Conservation (phyloP, 2,113 vertebrate genomes). For the Ciconia stormi region DNA sequence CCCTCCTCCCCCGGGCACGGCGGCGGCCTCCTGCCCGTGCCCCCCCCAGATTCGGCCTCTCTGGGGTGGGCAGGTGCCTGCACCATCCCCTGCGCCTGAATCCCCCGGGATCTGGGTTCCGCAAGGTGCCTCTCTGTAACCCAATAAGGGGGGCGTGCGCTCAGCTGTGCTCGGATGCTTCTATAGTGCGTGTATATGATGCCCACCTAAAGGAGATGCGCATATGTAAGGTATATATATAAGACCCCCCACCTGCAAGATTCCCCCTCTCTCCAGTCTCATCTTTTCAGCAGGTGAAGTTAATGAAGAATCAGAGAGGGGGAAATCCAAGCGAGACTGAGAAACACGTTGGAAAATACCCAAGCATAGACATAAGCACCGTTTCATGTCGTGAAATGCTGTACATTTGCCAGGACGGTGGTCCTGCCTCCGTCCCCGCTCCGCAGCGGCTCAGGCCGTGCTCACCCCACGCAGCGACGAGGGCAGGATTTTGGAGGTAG, state of each 20-base stretch:
- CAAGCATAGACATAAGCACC: neutral
- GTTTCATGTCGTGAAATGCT: too few relatives aligned
- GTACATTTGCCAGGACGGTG: neutral
- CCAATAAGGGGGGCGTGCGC: too few relatives aligned
- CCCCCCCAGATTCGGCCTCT: too few relatives aligned
- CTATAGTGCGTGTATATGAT: neutral
- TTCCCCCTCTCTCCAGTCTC: neutral
- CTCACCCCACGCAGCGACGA: neutral
- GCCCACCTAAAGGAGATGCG: too few relatives aligned
- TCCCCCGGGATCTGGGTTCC: neutral
- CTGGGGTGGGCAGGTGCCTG: neutral
- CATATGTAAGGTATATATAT: too few relatives aligned
- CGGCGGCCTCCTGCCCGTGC: too few relatives aligned
- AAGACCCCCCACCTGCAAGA: rapidly evolving
- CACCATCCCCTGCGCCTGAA: neutral
- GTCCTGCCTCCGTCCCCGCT: neutral
- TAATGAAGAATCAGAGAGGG: neutral
- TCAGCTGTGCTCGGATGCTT: neutral
- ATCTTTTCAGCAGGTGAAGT: neutral
- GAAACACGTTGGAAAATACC: neutral
- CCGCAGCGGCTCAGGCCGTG: neutral
- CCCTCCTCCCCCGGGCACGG: neutral
- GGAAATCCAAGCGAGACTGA: neutral
- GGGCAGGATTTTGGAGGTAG: neutral
- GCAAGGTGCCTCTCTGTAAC: neutral